Evolutionary conservation across 2,113 vertebrate species (phyloP), one percentile per base, ranked within the genome.

Genomic region (Leiothrix lutea): DNA sequence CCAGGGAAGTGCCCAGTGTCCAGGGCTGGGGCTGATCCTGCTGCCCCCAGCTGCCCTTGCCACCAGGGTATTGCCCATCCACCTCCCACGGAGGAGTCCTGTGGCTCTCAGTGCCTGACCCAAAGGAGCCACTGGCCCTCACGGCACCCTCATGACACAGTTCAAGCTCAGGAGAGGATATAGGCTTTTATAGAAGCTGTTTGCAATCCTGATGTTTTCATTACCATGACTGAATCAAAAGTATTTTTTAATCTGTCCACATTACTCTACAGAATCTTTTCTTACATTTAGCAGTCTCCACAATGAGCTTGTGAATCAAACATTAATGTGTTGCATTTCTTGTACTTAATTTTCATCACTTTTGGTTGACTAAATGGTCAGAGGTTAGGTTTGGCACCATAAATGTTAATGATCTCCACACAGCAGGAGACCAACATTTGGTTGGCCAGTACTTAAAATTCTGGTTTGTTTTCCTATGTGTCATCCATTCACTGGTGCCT

Each of bases 331-430:
- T 16, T 54, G 11, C 19, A 47, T 57, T 88, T 88, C 38, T 69
- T 60, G 18, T 38, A 14, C 61, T 90, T 79, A 3, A 28, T 82
- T 88, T 92, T 77, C 45, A 45, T 71, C 42, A 16, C 8, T 85
- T 85, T 74, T 40, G 23, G 7, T 54, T 94, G 66, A 62, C 35
- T 90, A 45, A 87, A 70, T 85, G 12, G 10, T 85, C 61, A 82
- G 72, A 93, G 67, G 28, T 57, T 90, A 82, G 26, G 24, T 69
- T 93, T 93, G 53, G 11, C 53, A 40, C 60, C 23, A 67, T 60
- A 80, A 67, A 75, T 85, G 70, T 45, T 75, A 79, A 44, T 42
- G 54, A 29, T 58, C 20, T 62, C 35, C 38, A 66, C 28, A 50
- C 33, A 80, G 56, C 42, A 47, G 35, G 31, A 77, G 21, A 64